Evolutionary conservation across 2,888 invertebrate genomes (phyloP), one percentile per base, ranked within the genome.

Genomic region (Stenolophus ochropezus): DNA sequence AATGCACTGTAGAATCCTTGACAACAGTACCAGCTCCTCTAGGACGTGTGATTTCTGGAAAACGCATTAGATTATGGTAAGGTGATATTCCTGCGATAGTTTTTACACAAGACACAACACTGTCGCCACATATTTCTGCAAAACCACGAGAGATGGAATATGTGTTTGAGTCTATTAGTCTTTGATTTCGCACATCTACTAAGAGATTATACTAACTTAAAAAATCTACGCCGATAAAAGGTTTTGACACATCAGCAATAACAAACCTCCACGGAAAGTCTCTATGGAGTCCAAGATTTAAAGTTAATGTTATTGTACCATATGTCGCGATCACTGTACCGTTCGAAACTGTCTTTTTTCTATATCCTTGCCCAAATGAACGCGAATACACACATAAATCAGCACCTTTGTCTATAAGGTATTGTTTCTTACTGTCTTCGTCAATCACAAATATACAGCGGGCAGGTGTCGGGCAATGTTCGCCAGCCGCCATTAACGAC

Each of bases 211-310:
- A 87, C 73, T 85, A 84, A 0, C 56, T 58, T 11, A 88, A 80
- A 77, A 88, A 87, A 83, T 87, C 87, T 0, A 85, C 86, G 1
- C 87, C 86, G 18, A 88, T 87, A 6, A 88, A 87, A 0, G 88
- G 85, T 18, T 84, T 85, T 0, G 86, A 82, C 0, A 87, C 85
- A 56, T 88, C 86, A 0, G 87, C 87, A 0, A 88, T 83, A 0
- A 86, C 82, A 81, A 88, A 88, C 1, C 84, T 83, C 87, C 87
- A 88, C 0, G 74, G 56, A 23, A 86, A 87, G 1, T 82, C 83
- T 2, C 86, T 84, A 14, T 86, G 85, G 3, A 88, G 79, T 2
- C 87, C 86, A 4, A 88, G 65, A 27, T 87, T 84, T 0, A 87
- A 53, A 0, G 83, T 75, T 0, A 86, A 47, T 0, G 83, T 80